Conservation (phyloP, 2,888 invertebrate species). For the Xylocampa areola region DNA sequence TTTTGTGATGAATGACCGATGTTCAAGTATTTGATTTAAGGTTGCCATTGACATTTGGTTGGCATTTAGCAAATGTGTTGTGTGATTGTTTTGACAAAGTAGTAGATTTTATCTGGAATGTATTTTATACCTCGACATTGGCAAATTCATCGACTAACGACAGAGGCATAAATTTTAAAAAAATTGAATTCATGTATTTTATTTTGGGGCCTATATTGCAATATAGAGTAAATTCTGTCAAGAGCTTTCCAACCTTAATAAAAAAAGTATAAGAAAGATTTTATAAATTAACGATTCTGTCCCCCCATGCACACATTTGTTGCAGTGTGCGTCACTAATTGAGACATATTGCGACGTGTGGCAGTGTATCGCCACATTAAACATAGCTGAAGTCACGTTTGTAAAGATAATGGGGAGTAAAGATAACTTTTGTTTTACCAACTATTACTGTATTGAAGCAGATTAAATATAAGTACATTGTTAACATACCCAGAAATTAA, state of each 20-base stretch:
- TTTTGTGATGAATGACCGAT: constrained; percentile 22
- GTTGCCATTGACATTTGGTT: constrained; percentile 25
- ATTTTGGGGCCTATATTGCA: no score
- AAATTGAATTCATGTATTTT: no score
- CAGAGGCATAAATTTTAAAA: no score
- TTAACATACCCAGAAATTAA: neutral
- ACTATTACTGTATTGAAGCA: constrained; percentile 12
- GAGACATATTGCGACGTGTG: constrained; percentile 76
- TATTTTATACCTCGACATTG: no score
- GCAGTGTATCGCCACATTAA: constrained; percentile 72
- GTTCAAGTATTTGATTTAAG: constrained; percentile 34
- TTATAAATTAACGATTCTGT: constrained; percentile 61
- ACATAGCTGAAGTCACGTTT: constrained; percentile 61
- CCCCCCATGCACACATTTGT: constrained; percentile 61
- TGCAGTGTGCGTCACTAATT: constrained; percentile 79
- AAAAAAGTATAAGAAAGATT: constrained; percentile 11
- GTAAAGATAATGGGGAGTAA: constrained; percentile 46
- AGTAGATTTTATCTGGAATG: no score
- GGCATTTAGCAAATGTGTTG: constrained; percentile 34
- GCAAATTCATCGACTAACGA: no score
- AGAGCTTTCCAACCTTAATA: no score
- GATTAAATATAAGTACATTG: constrained; percentile 4
- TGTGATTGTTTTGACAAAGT: neutral
- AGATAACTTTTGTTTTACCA: constrained; percentile 26
- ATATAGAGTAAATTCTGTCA: no score